Base-by-base conservation (phyloP, 2,113 vertebrate species). In the Indri indri region DNA sequence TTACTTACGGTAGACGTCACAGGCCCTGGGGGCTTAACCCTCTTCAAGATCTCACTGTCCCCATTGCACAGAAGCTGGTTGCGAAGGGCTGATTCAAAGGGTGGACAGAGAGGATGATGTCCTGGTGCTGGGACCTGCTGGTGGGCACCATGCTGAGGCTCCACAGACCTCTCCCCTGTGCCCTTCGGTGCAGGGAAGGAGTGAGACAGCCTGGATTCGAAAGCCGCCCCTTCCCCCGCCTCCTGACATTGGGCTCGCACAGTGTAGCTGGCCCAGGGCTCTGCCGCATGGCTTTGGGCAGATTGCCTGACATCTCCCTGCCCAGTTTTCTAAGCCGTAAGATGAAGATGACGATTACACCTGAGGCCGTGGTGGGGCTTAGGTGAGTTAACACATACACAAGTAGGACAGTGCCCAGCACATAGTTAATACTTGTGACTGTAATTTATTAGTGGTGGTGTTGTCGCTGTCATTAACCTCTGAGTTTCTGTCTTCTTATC, bases 1-100 rank as follows among this genome's bases (percentile, higher is more conserved):
- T n/a, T 30, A 14, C 37, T 22, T 63, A 10, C 0, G 6, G 10
- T 27, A n/a, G 59, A 0, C 47, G n/a, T n/a, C 0, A 4, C 14
- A 13, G 54, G 27, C 27, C 16, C 3, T 11, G 25, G 47, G 27
- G 37, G 5, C 32, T 16, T 2, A 14, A 7, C 61, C 34, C 18
- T 73, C 32, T 73, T 11, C 5, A 30, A 1, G 57, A 5, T 52
- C 40, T 30, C 0, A 65, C 54, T 1, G 0, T 3, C 73, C 37
- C 17, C 9, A 20, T 9, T 22, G 18, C 5, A 22, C 9, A 11
- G 27, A 57, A 86, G 82, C 54, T 40, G 47, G 13, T 32, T 40
- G 34, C 52, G 54, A 63, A 42, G 61, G 25, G 16, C 40, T 7
- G 3, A 37, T n/a, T 22, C 27, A 32, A 84, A 18, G 25, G 59